These are phyloP conservation scores for Callionymus lyra DNA, from an alignment of 2,113 vertebrate genomes.

Conservation along the genomic window DNA sequence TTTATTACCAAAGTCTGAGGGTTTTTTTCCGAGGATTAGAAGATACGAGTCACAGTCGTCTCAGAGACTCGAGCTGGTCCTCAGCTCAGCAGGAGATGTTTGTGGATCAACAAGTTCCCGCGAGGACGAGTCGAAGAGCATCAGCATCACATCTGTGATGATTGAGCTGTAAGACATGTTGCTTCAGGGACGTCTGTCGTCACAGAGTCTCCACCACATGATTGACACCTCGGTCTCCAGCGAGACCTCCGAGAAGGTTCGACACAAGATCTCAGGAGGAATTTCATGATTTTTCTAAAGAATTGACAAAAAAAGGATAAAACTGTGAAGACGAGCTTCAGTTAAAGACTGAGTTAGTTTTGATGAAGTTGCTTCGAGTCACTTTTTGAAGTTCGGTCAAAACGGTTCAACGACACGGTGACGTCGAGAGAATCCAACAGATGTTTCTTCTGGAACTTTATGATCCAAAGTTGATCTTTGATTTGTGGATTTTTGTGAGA, in stretches of 20 bases:
- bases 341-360: background rate
- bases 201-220: conserved; percentile 34
- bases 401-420: no score
- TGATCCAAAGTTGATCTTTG: no score
- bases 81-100: no score
- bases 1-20: conserved; percentile 10
- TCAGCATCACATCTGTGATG: conserved; percentile 35
- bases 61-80: no score
- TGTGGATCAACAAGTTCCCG: conserved; percentile 7
- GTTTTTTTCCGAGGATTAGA: conserved; percentile 13
- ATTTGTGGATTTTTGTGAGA: no score
- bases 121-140: conserved; percentile 24
- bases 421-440: no score
- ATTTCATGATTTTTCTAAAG: no score
- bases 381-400: no score
- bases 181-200: conserved; percentile 30
- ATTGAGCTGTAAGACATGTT: conserved; percentile 50
- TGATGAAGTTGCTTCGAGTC: background rate
- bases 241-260: conserved; percentile 12
- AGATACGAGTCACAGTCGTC: no score
- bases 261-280: no score
- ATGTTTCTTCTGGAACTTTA: no score
- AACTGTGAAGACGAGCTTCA: background rate
- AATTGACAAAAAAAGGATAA: background rate
- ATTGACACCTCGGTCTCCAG: conserved; percentile 34